These are phyloP conservation scores for Thamnaconus septentrionalis DNA, from an alignment of 2,113 vertebrate genomes.

Conservation along the genomic window DNA sequence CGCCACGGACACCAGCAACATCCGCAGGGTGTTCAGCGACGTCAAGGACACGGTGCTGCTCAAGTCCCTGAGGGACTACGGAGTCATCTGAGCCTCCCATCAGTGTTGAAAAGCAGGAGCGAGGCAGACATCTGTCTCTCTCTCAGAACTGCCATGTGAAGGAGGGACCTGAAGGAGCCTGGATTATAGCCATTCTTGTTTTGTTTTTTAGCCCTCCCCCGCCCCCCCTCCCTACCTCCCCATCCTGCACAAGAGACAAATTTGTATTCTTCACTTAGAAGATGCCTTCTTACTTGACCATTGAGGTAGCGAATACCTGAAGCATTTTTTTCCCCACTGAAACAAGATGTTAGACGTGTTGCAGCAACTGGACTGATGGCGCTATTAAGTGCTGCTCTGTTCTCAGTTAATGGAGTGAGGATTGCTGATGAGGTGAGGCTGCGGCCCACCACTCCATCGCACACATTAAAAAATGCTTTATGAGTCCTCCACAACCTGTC, in stretches of 20 bases:
- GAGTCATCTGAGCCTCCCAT: constrained; percentile 67
- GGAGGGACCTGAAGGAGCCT: too few species aligned
- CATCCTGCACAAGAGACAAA: not conserved
- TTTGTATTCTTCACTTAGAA: not conserved
- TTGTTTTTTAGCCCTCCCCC: not conserved
- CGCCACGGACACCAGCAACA: constrained; percentile 89
- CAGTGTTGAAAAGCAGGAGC: not conserved
- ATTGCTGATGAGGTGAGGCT: constrained; percentile 20
- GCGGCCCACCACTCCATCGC: not conserved
- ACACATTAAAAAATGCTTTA: not conserved
- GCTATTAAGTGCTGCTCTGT: constrained; percentile 26
- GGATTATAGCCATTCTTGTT: too few species aligned
- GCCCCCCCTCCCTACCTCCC: too few species aligned
- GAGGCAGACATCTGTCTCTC: not conserved
- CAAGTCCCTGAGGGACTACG: constrained; percentile 74
- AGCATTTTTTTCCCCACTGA: constrained; percentile 13
- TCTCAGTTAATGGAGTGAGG: constrained; percentile 29
- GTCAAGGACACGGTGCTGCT: constrained; percentile 84
- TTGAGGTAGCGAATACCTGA: not conserved
- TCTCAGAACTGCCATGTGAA: too few species aligned
- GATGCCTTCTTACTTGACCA: not conserved
- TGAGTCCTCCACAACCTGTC: not conserved
- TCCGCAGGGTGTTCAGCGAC: constrained; percentile 83
- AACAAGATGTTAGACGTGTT: constrained; percentile 18
- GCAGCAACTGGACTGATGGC: constrained; percentile 31